Percentiles rank a stretch among this genome's conserved stretches.
Conservation (phyloP, 2,113 vertebrate genomes). For the Pao palembangensis region DNA sequence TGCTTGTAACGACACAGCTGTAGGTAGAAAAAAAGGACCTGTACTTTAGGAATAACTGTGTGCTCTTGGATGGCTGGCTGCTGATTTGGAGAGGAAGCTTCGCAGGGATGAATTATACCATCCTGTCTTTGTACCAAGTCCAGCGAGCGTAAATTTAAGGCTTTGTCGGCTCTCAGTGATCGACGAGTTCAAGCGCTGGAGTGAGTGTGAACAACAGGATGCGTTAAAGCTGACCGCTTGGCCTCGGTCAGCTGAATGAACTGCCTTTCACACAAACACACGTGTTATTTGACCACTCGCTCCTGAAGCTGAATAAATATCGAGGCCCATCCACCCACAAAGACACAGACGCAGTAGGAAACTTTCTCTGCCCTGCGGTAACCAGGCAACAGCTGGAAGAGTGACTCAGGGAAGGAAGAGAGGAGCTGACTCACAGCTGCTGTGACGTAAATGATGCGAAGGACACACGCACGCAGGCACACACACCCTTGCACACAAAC, state of each 20-base stretch:
- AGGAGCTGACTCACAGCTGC: constrained; percentile 74
- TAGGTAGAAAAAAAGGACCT: no score
- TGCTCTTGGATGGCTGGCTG: no score
- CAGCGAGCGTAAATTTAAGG: no score
- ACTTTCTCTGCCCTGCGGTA: constrained; percentile 70
- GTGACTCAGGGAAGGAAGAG: constrained; percentile 74
- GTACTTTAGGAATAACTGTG: no score
- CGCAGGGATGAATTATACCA: no score
- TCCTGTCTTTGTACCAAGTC: no score
- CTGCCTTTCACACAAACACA: constrained; percentile 48
- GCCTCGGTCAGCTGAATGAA: constrained; percentile 37
- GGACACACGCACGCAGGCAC: constrained; percentile 33
- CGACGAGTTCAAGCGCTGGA: neutral
- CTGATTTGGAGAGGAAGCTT: no score
- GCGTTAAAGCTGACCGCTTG: constrained; percentile 53
- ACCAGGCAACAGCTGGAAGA: constrained; percentile 75
- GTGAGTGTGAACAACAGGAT: constrained; percentile 55
- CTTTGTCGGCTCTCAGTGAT: no score
- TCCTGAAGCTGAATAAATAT: constrained; percentile 78
- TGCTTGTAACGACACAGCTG: no score
- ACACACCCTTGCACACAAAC: neutral
- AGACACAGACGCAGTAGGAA: constrained; percentile 78
- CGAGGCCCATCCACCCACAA: constrained; percentile 54
- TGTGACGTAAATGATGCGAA: constrained; percentile 70
- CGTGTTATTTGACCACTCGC: constrained; percentile 65